A percentile compares a stretch with the other conserved stretches of the same genome.
Evolutionary conservation across 2,888 invertebrate species (phyloP).

Genomic region (Oscheius sp.): DNA sequence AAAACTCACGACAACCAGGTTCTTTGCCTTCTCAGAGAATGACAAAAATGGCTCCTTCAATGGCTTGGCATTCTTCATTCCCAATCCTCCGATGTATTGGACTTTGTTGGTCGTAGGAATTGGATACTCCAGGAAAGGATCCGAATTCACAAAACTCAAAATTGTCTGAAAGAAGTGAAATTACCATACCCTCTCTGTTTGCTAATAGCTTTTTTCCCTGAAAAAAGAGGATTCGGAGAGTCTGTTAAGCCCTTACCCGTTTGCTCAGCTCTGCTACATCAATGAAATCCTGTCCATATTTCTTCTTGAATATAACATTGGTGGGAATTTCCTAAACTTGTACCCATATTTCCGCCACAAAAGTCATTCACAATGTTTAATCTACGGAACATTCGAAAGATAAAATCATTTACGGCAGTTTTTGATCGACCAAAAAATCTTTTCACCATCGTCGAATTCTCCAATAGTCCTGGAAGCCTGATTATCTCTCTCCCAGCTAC

Average conservation of each 20-base stretch:
- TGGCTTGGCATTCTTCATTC: not conserved
- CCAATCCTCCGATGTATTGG: constrained; percentile 29
- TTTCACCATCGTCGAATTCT: constrained; percentile 1
- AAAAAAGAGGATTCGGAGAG: no score
- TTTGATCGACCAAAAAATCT: constrained; percentile 14
- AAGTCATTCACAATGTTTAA: no score
- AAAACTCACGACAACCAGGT: constrained; percentile 26
- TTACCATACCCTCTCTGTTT: no score
- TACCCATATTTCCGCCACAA: no score
- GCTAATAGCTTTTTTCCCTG: no score
- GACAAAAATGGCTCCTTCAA: constrained; percentile 12
- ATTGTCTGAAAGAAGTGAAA: no score
- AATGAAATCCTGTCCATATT: constrained; percentile 10
- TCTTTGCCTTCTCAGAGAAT: constrained; percentile 10
- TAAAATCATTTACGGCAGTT: not conserved
- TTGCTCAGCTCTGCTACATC: constrained; percentile 2
- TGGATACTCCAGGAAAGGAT: constrained; percentile 28
- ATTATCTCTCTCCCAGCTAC: no score
- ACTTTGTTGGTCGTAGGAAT: constrained; percentile 10
- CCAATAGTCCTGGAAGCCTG: constrained; percentile 15
- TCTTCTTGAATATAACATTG: not conserved
- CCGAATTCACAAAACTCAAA: constrained; percentile 14
- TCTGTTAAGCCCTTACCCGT: no score
- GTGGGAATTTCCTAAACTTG: no score
- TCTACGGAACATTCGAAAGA: not conserved